A percentile compares a stretch with the other conserved stretches of the same genome.
phyloP scores from a whole-genome alignment of 2,113 vertebrate genomes.

The Nestor notabilis region DNA sequence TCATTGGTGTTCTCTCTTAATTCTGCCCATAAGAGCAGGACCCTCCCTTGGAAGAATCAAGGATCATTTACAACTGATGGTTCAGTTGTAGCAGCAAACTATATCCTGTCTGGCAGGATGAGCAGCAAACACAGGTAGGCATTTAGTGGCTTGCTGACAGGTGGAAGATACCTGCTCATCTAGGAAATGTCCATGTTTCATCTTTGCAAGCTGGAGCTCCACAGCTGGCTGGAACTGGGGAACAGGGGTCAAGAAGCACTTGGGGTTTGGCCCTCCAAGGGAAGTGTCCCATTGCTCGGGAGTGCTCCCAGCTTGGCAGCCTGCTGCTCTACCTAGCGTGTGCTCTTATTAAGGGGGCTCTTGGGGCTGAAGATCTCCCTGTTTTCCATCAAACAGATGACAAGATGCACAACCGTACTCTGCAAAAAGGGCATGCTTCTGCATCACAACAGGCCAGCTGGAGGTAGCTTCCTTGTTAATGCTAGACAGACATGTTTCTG shows the following conservation, averaged over 20 bases:
- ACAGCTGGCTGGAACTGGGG: neutral
- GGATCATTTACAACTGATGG: neutral
- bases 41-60: neutral
- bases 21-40: rapidly evolving
- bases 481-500: neutral
- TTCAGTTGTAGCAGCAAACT: neutral
- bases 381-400: neutral
- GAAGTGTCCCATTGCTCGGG: neutral
- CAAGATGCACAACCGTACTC: neutral
- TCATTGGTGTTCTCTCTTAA: neutral
- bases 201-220: neutral
- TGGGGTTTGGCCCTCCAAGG: neutral
- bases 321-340: neutral
- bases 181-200: neutral
- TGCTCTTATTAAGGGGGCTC: neutral
- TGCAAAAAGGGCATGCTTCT: neutral
- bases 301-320: neutral
- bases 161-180: neutral
- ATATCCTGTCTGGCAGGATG: neutral
- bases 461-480: neutral
- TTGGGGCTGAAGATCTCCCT: neutral
- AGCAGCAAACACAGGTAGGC: neutral
- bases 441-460: neutral
- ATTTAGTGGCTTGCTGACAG: neutral
- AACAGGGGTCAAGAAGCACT: neutral